Base-by-base conservation (phyloP, 2,888 invertebrate species). In the Stenodera caucasica region DNA sequence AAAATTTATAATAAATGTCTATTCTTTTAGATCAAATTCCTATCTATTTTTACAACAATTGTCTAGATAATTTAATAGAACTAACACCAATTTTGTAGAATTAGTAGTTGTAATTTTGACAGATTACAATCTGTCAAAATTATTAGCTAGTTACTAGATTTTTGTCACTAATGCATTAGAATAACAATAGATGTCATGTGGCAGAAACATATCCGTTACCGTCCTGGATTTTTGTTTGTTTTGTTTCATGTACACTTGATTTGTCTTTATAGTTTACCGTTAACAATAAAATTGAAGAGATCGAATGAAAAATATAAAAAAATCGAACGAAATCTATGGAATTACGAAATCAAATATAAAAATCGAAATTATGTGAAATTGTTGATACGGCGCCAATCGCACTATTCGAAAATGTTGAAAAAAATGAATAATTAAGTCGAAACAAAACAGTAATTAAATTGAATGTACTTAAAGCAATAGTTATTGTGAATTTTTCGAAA, bases 151-250 rank as follows among this genome's bases (percentile, higher is more conserved):
- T n/a, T n/a, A n/a, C n/a, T n/a, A n/a, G n/a, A n/a, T n/a, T n/a
- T n/a, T n/a, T n/a, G n/a, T n/a, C n/a, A n/a, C n/a, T n/a, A n/a
- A n/a, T n/a, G n/a, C n/a, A n/a, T n/a, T n/a, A n/a, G n/a, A n/a
- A n/a, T n/a, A n/a, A n/a, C n/a, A n/a, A n/a, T n/a, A n/a, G n/a
- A n/a, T n/a, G n/a, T n/a, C n/a, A n/a, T 6, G 26, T 60, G 68
- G 66, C 70, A 70, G 65, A 69, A 57, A 63, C 70, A 69, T 69
- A 70, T 70, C 69, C 56, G 61, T 54, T 62, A 65, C 70, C 70
- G 68, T 69, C 69, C 70, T 60, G 12, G 4, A 8, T 33, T n/a
- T n/a, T n/a, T 33, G 2, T 33, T 33, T 33, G 3, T 4, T 33
- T n/a, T 32, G 7, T 11, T 40, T 18, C 11, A 3, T 11, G 8